Percentiles rank a stretch among this genome's conserved stretches.
Conservation (phyloP, 2,113 vertebrate genomes). For the Sminthopsis crassicaudata region DNA sequence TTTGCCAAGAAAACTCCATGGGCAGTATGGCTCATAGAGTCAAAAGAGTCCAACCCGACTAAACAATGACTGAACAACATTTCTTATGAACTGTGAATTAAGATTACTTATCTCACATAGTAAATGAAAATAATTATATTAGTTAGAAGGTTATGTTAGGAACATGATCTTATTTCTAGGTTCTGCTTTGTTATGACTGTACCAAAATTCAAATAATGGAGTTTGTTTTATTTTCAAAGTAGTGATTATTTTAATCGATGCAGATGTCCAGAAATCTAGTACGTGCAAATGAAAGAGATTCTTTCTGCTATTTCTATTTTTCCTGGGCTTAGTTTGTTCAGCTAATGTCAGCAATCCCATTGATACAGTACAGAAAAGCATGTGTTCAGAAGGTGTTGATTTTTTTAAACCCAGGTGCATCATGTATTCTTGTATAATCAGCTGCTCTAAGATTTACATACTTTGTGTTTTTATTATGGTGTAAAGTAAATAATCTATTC, state of each 20-base stretch:
- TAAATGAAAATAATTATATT: conserved; percentile 15
- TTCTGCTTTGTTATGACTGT: conserved; percentile 28
- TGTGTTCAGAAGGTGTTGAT: conserved; percentile 22
- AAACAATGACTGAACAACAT: background rate
- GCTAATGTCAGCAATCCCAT: conserved; percentile 41
- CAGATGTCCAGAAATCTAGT: conserved; percentile 44
- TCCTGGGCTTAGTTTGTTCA: conserved; percentile 56
- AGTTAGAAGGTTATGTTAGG: conserved; percentile 20
- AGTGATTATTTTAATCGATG: conserved; percentile 43
- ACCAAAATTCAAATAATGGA: conserved; percentile 34
- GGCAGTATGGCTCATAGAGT: background rate
- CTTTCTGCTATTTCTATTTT: conserved; percentile 58
- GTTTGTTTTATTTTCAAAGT: conserved; percentile 48
- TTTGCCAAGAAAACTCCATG: background rate
- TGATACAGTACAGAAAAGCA: conserved; percentile 30
- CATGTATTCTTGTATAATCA: conserved; percentile 59
- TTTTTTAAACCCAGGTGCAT: conserved; percentile 54
- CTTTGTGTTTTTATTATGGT: conserved; percentile 51
- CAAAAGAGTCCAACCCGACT: background rate
- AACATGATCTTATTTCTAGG: conserved; percentile 14
- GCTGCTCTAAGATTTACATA: conserved; percentile 57
- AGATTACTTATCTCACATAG: background rate
- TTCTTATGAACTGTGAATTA: conserved; percentile 41
- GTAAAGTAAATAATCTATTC: conserved; percentile 54
- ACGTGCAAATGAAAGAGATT: conserved; percentile 54